Conservation (phyloP, 2,113 vertebrate species). For the Sciurus niger region DNA sequence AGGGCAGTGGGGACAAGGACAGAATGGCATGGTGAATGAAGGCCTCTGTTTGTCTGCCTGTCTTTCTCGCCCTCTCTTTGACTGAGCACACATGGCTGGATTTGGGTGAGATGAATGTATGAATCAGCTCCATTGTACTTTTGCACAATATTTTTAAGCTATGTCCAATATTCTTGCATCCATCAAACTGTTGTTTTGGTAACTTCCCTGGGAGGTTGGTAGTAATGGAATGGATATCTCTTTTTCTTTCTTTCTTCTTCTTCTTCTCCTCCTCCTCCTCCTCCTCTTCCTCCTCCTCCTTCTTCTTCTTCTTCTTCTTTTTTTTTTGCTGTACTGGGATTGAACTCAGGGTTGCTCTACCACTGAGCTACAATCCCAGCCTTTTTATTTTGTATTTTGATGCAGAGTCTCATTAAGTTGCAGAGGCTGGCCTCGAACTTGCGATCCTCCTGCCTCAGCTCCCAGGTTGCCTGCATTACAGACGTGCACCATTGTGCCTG, state of each 20-base stretch:
- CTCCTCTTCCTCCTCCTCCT: too few relatives aligned
- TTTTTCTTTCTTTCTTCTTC: background rate
- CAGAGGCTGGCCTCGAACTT: background rate
- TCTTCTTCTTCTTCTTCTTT: too few relatives aligned
- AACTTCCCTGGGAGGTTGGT: rapidly evolving
- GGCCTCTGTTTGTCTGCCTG: background rate
- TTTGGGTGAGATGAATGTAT: rapidly evolving
- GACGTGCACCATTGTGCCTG: background rate
- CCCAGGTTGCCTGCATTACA: background rate
- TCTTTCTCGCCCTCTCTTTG: background rate
- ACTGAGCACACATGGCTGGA: background rate
- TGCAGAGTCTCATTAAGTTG: background rate
- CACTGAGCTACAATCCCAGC: background rate
- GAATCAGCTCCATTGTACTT: background rate
- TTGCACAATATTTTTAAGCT: rapidly evolving
- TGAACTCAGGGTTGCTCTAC: background rate
- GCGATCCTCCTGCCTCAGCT: background rate
- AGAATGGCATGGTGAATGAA: background rate
- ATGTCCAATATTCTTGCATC: rapidly evolving
- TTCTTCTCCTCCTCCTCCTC: too few relatives aligned
- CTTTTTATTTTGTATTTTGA: background rate
- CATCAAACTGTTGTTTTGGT: background rate
- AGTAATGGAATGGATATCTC: rapidly evolving
- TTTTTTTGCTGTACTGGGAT: background rate
- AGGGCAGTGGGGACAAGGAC: rapidly evolving